These are phyloP conservation scores for Gephyroberyx darwinii DNA, from an alignment of 2,797 vertebrate species.

Conservation along the genomic window DNA sequence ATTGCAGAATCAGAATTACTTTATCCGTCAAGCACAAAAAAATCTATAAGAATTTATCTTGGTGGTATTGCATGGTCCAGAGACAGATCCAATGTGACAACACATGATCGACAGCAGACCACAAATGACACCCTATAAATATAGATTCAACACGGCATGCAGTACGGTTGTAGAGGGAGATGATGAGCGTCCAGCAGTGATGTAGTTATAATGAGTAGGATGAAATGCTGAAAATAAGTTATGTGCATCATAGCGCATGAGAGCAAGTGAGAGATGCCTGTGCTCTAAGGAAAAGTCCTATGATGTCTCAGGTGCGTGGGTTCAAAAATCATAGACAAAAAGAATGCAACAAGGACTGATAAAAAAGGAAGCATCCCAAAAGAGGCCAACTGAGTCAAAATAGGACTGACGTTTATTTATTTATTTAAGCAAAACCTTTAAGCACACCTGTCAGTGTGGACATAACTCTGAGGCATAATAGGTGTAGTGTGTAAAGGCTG, in stretches of 20 bases:
- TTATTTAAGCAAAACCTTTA: too few relatives aligned
- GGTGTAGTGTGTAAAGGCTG: not conserved
- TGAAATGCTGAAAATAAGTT: conserved; percentile 31
- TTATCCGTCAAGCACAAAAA: too few relatives aligned
- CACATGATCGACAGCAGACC: conserved; percentile 44
- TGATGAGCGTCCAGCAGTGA: conserved; percentile 26
- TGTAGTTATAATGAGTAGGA: conserved; percentile 40
- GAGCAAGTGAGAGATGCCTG: conserved; percentile 19
- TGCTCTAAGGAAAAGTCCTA: conserved; percentile 13
- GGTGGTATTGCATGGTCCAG: not conserved
- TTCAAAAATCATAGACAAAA: conserved; percentile 10
- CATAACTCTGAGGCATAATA: not conserved
- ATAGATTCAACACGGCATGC: conserved; percentile 33
- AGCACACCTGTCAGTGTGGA: too few relatives aligned
- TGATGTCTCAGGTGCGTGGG: conserved; percentile 26
- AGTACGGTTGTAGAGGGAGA: conserved; percentile 26
- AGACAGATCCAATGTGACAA: conserved; percentile 4
- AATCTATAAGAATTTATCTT: conserved; percentile 5
- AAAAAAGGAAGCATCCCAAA: not conserved
- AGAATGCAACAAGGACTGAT: conserved; percentile 3
- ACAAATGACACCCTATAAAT: conserved; percentile 15
- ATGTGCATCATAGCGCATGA: conserved; percentile 18
- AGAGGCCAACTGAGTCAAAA: not conserved
- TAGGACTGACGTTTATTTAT: not conserved
- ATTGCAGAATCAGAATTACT: conserved; percentile 7